Percentiles rank a stretch among this genome's conserved stretches.
Evolutionary conservation across 2,888 invertebrate genomes (phyloP).

Genomic region (Anthrax anthrax): DNA sequence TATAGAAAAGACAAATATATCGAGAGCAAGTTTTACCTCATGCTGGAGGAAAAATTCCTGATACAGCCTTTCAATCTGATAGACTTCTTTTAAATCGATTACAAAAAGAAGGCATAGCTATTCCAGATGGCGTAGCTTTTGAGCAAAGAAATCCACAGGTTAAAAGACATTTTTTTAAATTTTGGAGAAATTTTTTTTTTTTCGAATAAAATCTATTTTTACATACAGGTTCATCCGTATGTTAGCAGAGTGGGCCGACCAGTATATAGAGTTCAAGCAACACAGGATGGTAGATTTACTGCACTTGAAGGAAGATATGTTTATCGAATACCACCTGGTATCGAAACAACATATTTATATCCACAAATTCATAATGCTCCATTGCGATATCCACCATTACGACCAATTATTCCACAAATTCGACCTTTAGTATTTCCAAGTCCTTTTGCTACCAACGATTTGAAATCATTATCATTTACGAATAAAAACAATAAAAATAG

Average conservation of each 20-base stretch:
- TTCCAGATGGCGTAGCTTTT: slow-evolving; percentile 43
- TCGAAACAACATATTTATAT: slow-evolving; percentile 46
- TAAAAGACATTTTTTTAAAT: not conserved
- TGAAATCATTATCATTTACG: not conserved
- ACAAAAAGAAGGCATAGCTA: slow-evolving; percentile 45
- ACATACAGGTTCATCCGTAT: slow-evolving; percentile 28
- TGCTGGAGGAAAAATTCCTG: slow-evolving; percentile 48
- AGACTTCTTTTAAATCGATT: slow-evolving; percentile 43
- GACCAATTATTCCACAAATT: slow-evolving; percentile 23
- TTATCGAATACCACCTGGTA: slow-evolving; percentile 30
- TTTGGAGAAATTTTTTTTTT: too few relatives aligned
- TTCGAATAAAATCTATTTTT: not conserved
- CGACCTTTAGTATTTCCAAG: slow-evolving; percentile 26
- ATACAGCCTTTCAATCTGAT: slow-evolving; percentile 45
- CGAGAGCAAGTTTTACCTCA: slow-evolving; percentile 46
- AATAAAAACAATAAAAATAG: not conserved
- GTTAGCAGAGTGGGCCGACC: slow-evolving; percentile 25
- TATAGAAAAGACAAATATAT: slow-evolving; percentile 45
- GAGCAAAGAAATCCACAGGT: slow-evolving; percentile 36
- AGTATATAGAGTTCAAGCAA: slow-evolving; percentile 35
- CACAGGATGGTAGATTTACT: slow-evolving; percentile 39
- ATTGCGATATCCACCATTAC: slow-evolving; percentile 15
- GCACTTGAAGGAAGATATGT: slow-evolving; percentile 38
- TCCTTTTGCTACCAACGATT: slow-evolving; percentile 19
- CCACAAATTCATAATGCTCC: slow-evolving; percentile 30